phyloP scores from a whole-genome alignment of 2,113 vertebrate species.

The Cariama cristata region DNA sequence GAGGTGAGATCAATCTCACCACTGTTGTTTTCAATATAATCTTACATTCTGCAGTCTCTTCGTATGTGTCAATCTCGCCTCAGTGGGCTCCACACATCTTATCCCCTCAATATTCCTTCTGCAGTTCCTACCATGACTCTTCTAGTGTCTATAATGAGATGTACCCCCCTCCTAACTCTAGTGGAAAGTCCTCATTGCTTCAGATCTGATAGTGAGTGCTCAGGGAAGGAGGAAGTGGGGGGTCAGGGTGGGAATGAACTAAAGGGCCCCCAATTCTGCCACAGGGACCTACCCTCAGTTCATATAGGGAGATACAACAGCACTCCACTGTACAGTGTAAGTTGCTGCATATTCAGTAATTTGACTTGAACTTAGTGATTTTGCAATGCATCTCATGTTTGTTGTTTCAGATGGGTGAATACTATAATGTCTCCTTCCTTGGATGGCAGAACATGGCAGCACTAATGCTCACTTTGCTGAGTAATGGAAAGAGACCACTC shows the following conservation, averaged over 20 bases:
- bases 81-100: neutral
- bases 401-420: neutral
- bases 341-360: neutral
- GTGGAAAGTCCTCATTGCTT: neutral
- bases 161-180: neutral
- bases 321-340: neutral
- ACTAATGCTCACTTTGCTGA: neutral
- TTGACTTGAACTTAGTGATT: neutral
- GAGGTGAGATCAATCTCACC: neutral
- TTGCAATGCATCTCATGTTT: neutral
- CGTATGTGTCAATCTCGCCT: neutral
- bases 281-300: neutral
- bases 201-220: neutral
- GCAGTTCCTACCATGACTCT: neutral
- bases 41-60: neutral
- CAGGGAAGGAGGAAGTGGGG: neutral
- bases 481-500: neutral
- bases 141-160: neutral
- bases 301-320: neutral
- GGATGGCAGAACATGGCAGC: neutral
- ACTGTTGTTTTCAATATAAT: neutral
- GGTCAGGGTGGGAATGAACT: neutral
- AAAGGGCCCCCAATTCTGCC: neutral
- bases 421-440: neutral
- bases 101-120: neutral